Conservation (phyloP, 1,140 invertebrate species). For the Euglossa dilemma region DNA sequence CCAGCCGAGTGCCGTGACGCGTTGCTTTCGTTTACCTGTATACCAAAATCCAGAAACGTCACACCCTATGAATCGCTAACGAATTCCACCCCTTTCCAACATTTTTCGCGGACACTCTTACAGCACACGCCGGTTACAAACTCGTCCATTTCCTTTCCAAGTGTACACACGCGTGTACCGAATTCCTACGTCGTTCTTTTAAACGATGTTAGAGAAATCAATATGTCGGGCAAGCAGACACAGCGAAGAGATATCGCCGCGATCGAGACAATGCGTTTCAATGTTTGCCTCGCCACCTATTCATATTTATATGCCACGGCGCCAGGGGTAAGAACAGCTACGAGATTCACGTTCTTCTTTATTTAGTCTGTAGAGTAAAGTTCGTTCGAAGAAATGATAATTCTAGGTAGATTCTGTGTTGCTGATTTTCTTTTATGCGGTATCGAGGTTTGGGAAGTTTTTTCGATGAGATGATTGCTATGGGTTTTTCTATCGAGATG, state of each 20-base stretch:
- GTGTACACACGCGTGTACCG: neutral
- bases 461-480: too few relatives aligned
- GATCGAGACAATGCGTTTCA: neutral
- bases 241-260: neutral
- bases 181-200: neutral
- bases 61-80: conserved; percentile 47
- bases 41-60: conserved; percentile 42
- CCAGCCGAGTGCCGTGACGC: conserved; percentile 29
- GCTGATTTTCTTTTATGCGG: too few relatives aligned
- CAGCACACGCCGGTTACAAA: neutral
- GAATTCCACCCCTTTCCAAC: neutral
- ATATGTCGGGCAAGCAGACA: neutral
- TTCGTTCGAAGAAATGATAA: too few relatives aligned
- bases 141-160: conserved; percentile 19
- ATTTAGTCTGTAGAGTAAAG: too few relatives aligned
- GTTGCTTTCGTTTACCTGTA: conserved; percentile 39
- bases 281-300: neutral
- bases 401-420: too few relatives aligned
- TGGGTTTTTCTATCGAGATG: too few relatives aligned
- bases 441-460: too few relatives aligned
- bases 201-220: neutral
- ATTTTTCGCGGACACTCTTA: neutral
- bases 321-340: too few relatives aligned
- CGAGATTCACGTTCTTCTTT: too few relatives aligned
- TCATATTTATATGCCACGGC: neutral